Evolutionary conservation across 2,888 invertebrate genomes (phyloP), one percentile per base, ranked within the genome.

Genomic region (Acrobasis suavella): DNA sequence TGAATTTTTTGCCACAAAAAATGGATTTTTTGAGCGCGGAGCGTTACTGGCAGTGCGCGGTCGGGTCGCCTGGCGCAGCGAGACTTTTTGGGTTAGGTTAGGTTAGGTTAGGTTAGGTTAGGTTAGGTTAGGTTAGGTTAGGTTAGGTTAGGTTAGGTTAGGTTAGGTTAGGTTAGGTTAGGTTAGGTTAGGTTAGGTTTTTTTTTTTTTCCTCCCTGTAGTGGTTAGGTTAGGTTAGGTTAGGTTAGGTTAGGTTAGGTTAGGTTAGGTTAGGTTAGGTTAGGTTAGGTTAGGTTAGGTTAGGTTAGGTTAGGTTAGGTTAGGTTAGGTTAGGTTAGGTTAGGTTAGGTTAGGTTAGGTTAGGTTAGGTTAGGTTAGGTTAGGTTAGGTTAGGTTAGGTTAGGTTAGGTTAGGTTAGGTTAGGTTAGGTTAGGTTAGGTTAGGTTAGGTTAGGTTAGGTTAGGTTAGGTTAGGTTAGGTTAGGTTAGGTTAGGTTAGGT

Each of bases 81-180:
- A n/a, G n/a, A n/a, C n/a, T n/a, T n/a, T 49, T 39, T 58, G 17
- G 49, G 58, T 42, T 58, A 68, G 67, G 69, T 67, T 67, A 67
- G 67, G 69, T 69, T 66, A 67, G 66, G 67, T 67, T 66, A 69
- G 67, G 67, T 67, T 67, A 67, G 66, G 68, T 68, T 65, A 67
- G 66, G 56, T 60, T 63, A 60, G 60, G 59, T 59, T 63, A 59
- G 59, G 63, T 63, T 63, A 60, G 60, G 60, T 60, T 60, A 60
- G 60, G 55, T 63, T 55, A 55, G 63, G 55, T 60, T 60, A 55
- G 63, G 60, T 63, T 60, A 60, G 63, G 60, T 63, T 60, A 60
- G 63, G 60, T 63, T 60, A 60, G 63, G 60, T 63, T 60, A 63
- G 63, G 63, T 63, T 63, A 63, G 63, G 60, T 63, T 63, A 63